Base-by-base conservation (phyloP, 2,888 invertebrate species). In the Oscheius sp. region DNA sequence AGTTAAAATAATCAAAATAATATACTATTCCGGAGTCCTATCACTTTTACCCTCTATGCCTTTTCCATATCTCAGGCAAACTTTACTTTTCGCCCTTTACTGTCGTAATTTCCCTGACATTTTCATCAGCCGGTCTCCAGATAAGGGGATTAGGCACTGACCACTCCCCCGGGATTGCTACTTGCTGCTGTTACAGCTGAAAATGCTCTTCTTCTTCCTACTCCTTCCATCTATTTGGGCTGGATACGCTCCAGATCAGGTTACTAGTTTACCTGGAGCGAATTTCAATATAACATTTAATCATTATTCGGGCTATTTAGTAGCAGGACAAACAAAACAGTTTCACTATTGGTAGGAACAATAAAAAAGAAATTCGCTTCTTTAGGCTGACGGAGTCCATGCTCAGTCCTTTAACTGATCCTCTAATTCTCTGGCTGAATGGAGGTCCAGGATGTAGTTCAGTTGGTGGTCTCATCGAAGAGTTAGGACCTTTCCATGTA, bases 311-410 rank as follows among this genome's bases (percentile, higher is more conserved):
- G 88, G 88, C 2, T 88, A 87, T 72, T 80, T 88, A 44, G 75
- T 85, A 33, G 87, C 86, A 14, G 73, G 81, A 6, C 78, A 80
- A n/a, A 82, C 82, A 14, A 85, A 83, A 70, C 71, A 77, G 6
- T 82, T 87, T n/a, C 87, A 87, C 72, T 88, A 88, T 76, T 88
- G 88, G 87, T 87, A n/a, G n/a, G n/a, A n/a, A n/a, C n/a, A n/a
- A n/a, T n/a, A n/a, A n/a, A n/a, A n/a, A n/a, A n/a, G n/a, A n/a
- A n/a, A n/a, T n/a, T n/a, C n/a, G n/a, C n/a, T n/a, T n/a, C n/a
- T 59, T 38, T 4, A 87, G 87, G 87, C 86, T 87, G 74, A 79
- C 87, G 28, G 86, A 87, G 73, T 87, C 87, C 8, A 81, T 82
- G 56, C 77, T 76, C 12, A 80, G 85, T 44, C 86, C 87, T 0